Evolutionary conservation across 2,888 invertebrate genomes (phyloP).

Genomic region (Tetragonisca angustula): DNA sequence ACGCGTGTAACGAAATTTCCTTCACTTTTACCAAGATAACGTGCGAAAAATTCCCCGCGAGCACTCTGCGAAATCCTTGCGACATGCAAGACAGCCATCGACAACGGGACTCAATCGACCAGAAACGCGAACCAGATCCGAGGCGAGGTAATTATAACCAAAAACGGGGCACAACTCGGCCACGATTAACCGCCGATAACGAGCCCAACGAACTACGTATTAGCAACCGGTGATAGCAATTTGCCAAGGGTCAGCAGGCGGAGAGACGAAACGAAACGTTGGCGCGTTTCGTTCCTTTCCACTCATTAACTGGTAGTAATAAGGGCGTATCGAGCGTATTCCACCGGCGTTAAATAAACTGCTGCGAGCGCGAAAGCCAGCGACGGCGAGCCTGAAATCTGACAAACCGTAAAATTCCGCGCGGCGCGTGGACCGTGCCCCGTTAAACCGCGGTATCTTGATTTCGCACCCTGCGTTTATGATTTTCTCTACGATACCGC

Average conservation of each 20-base stretch:
- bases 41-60: too few species aligned
- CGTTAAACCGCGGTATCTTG: constrained; percentile 48
- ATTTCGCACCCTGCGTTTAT: constrained; percentile 60
- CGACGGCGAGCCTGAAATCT: constrained; percentile 33
- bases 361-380: constrained; percentile 4
- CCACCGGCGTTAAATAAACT: constrained; percentile 33
- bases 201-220: constrained; percentile 21
- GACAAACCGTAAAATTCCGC: constrained; percentile 56
- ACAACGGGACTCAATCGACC: not conserved
- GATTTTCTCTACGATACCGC: constrained; percentile 58
- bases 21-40: too few species aligned
- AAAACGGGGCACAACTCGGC: not conserved
- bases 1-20: too few species aligned
- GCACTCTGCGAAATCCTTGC: too few species aligned
- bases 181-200: constrained; percentile 10
- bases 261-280: too few species aligned
- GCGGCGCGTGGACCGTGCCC: constrained; percentile 15
- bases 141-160: constrained; percentile 20
- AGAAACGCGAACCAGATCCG: not conserved
- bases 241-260: constrained; percentile 12
- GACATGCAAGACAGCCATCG: not conserved
- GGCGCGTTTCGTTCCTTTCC: constrained; percentile 12
- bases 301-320: constrained; percentile 45
- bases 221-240: constrained; percentile 22
- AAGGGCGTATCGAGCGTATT: constrained; percentile 32